phyloP scores from a whole-genome alignment of 30 jellyfish, hydroid and myxozoan species.

The Calvadosia cruxmelitensis region DNA sequence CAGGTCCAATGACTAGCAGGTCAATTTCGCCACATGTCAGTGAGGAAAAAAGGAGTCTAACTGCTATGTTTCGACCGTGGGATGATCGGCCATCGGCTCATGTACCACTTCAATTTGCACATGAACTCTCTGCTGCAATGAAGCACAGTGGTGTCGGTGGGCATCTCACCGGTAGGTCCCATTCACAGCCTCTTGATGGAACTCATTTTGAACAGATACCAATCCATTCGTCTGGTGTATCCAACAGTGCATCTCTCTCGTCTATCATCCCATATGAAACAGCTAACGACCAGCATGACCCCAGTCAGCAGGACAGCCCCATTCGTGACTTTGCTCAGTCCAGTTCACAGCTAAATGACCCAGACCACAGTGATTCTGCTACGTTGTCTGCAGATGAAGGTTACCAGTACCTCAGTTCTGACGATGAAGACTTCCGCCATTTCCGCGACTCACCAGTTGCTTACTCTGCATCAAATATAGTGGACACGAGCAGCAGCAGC shows the following conservation, averaged over 20 bases:
- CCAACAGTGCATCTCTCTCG: too few species aligned
- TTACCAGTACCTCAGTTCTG: background rate
- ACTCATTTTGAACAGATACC: too few species aligned
- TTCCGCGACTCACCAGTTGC: too few species aligned
- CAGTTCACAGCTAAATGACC: background rate
- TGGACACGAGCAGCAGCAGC: too few species aligned
- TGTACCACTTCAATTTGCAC: background rate
- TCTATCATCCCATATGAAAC: too few species aligned
- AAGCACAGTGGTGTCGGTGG: background rate
- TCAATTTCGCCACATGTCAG: too few species aligned
- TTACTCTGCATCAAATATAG: too few species aligned
- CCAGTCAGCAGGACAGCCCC: background rate
- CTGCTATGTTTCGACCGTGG: background rate
- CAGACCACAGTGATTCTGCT: background rate
- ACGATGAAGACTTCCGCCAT: background rate
- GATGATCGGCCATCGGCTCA: background rate
- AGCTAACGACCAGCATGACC: too few species aligned
- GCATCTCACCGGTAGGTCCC: background rate
- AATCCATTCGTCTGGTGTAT: too few species aligned
- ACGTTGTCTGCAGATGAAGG: background rate
- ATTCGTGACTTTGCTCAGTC: background rate
- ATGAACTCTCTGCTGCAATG: background rate
- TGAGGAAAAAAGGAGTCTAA: too few species aligned
- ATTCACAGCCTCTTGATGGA: too few species aligned
- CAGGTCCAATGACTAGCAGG: too few species aligned